phyloP scores from a whole-genome alignment of 2,113 vertebrate species.

The Ophthalmolycus amberensis region DNA sequence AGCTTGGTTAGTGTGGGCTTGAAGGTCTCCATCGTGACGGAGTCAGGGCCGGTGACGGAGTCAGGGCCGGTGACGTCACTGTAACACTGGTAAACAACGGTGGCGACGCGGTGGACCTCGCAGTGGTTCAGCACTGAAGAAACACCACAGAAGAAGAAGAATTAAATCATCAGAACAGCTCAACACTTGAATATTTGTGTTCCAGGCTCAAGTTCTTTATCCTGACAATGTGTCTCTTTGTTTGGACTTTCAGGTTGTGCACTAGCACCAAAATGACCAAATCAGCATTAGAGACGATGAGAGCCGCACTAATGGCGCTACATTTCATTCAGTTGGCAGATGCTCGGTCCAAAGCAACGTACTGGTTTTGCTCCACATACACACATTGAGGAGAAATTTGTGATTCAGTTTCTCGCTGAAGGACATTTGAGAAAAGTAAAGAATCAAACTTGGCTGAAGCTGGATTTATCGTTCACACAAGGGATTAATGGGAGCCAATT shows the following conservation, averaged over 20 bases:
- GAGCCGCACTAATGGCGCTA: conserved; percentile 51
- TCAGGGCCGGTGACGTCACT: conserved; percentile 90
- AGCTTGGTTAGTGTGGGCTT: conserved; percentile 85
- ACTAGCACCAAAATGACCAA: conserved; percentile 16
- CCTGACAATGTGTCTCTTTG: conserved; percentile 20
- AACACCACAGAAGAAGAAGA: conserved; percentile 31
- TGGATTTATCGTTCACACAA: background rate
- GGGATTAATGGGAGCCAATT: background rate
- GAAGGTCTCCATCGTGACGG: conserved; percentile 89
- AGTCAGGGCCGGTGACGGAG: conserved; percentile 88
- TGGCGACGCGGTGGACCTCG: conserved; percentile 88
- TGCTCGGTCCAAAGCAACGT: conserved; percentile 25
- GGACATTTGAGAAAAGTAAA: conserved; percentile 23
- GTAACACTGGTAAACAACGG: conserved; percentile 91
- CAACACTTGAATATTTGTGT: background rate
- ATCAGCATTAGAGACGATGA: conserved; percentile 52
- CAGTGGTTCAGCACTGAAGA: conserved; percentile 91
- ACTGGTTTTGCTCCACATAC: background rate
- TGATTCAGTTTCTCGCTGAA: conserved; percentile 38
- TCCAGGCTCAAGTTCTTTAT: background rate
- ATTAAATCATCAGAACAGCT: background rate
- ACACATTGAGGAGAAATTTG: conserved; percentile 14
- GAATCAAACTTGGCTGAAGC: conserved; percentile 4
- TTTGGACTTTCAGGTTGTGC: conserved; percentile 26
- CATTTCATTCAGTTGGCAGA: conserved; percentile 65